Conservation (phyloP, 1,140 invertebrate species). For the Apis mellifera region Amel_HAv3.1 CM009931.2:23481501-23482000, state of each 20-base stretch:
- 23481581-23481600: not conserved
- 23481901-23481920: not conserved
- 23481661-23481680: constrained; percentile 12
- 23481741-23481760: not conserved
- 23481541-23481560: not conserved
- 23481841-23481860: not conserved
- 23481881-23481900: not conserved
- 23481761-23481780: not conserved
- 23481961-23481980: too few species aligned
- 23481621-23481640: constrained; percentile 3
- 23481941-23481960: too few species aligned
- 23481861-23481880: not conserved
- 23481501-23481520: constrained; percentile 5
- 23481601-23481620: not conserved
- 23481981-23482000: too few species aligned
- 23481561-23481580: not conserved
- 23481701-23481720: not conserved
- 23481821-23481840: not conserved
- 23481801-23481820: not conserved
- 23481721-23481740: not conserved
- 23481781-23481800: too few species aligned
- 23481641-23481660: not conserved
- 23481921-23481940: too few species aligned
- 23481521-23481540: constrained; percentile 15
- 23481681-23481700: not conserved